phyloP scores from a whole-genome alignment of 2,113 vertebrate species.

The Ploceus nigricollis region DNA sequence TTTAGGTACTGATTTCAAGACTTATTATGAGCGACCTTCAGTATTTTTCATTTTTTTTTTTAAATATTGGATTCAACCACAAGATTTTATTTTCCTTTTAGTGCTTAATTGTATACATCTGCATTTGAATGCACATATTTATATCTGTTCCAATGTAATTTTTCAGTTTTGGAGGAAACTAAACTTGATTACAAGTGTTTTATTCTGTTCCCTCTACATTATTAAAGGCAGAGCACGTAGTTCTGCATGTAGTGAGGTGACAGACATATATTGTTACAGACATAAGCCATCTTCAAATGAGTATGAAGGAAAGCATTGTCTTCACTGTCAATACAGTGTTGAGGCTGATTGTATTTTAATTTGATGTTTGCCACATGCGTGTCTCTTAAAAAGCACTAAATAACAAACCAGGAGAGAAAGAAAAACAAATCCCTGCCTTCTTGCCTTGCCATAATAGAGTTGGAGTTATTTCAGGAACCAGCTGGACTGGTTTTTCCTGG shows the following conservation, averaged over 20 bases:
- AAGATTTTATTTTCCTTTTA: background rate
- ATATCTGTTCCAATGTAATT: background rate
- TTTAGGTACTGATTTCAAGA: background rate
- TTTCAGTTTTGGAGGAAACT: background rate
- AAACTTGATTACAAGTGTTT: background rate
- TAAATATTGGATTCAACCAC: background rate
- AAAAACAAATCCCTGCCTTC: slow-evolving; percentile 50
- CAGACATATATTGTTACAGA: background rate
- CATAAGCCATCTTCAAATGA: background rate
- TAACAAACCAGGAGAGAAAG: slow-evolving; percentile 24
- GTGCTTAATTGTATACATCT: background rate
- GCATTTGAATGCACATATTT: background rate
- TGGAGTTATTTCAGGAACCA: slow-evolving; percentile 48
- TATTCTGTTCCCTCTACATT: background rate
- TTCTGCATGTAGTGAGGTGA: background rate
- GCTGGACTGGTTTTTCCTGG: background rate
- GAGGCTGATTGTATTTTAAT: slow-evolving; percentile 48
- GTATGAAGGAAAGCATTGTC: background rate
- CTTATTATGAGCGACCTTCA: background rate
- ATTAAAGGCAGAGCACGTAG: background rate
- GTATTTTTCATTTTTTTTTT: background rate
- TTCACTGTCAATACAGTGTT: background rate
- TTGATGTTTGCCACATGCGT: slow-evolving; percentile 18
- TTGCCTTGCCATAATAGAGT: slow-evolving; percentile 14
- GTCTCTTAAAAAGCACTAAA: slow-evolving; percentile 28